Base-by-base conservation (phyloP, 1,140 invertebrate genomes). In the Paramacrobiotus metropolitanus region DNA sequence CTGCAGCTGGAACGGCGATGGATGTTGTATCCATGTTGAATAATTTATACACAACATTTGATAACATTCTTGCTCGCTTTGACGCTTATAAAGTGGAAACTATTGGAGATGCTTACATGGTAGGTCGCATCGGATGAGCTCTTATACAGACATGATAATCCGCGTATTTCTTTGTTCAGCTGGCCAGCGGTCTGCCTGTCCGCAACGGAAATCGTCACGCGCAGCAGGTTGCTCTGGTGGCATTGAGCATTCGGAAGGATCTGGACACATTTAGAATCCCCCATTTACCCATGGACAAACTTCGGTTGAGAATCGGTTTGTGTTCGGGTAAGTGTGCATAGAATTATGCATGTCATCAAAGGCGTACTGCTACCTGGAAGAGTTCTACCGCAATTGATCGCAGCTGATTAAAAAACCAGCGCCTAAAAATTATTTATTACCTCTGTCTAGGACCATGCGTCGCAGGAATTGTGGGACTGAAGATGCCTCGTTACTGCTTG, bases 231-330 rank as follows among this genome's bases (percentile, higher is more conserved):
- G 75, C 77, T 44, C 84, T 87, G 82, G 64, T 97, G 83, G 83
- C 92, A 0, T 75, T 98, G 40, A 83, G 84, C 0, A 74, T 98
- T 2, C 75, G 92, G 60, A 79, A 86, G 62, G 83, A 84, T 21
- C 86, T 97, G 1, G 78, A 83, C 68, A 83, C 81, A 59, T 98
- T 98, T 74, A 80, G 80, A 48, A 96, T 97, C 67, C 79, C 84
- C 24, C 92, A 97, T 73, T 76, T 84, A 61, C 87, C 88, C 0
- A 77, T 82, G 31, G 83, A 87, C 63, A 83, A 90, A 68, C 77
- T 98, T 1, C 87, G 88, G 69, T 77, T 97, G 1, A 76, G 94
- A 62, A 97, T 98, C 67, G 94, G 94, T 45, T 80, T 97, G 65
- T 93, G 98, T 75, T 85, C 87, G 84, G 86, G 86, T n/a, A n/a